These are phyloP conservation scores for Eristalinus sepulchralis DNA, from an alignment of 2,888 invertebrate species.

Conservation along the genomic window DNA sequence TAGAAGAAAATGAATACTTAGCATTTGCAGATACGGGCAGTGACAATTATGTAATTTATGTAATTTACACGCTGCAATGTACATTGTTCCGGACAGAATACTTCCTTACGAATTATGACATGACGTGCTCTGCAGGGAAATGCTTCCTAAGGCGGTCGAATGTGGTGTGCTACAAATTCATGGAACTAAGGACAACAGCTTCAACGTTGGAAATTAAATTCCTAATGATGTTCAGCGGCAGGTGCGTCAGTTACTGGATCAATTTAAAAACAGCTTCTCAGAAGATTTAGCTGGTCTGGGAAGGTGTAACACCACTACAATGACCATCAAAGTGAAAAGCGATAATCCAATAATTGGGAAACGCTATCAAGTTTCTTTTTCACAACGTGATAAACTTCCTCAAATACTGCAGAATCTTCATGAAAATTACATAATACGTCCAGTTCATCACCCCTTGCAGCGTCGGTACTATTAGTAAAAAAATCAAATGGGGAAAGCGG, in stretches of 20 bases:
- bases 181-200: background rate
- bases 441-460: background rate
- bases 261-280: too few relatives aligned
- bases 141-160: slow-evolving; percentile 34
- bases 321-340: too few relatives aligned
- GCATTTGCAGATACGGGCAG: slow-evolving; percentile 24
- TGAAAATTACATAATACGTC: too few relatives aligned
- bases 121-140: slow-evolving; percentile 44
- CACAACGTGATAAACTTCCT: background rate
- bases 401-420: too few relatives aligned
- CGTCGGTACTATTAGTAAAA: slow-evolving; percentile 22
- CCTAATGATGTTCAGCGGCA: too few relatives aligned
- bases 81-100: slow-evolving; percentile 41
- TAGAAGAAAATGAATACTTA: background rate
- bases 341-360: background rate
- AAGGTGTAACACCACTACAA: too few relatives aligned
- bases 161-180: background rate
- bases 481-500: background rate
- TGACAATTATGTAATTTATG: slow-evolving; percentile 5
- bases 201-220: too few relatives aligned
- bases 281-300: too few relatives aligned
- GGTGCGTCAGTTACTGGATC: too few relatives aligned
- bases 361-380: background rate
- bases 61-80: background rate
- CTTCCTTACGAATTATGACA: slow-evolving; percentile 44